Conservation (phyloP, 2,888 invertebrate genomes). For the Diplolepis rosae region DNA sequence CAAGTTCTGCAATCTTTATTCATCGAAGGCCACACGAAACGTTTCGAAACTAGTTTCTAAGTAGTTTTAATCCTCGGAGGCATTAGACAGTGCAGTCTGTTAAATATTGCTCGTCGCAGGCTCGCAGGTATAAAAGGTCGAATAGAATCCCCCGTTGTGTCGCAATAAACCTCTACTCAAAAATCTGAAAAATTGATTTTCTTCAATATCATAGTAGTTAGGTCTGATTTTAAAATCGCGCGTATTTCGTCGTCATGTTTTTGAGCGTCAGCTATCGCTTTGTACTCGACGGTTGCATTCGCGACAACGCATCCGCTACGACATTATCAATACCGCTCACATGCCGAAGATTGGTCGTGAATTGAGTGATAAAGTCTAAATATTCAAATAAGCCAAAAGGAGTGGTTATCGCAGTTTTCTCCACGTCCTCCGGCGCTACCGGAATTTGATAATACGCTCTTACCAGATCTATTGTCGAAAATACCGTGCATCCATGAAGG, state of each 20-base stretch:
- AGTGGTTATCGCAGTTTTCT: too few species aligned
- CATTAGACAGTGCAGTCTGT: slow-evolving; percentile 52
- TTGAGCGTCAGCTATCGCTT: not conserved
- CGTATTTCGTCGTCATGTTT: slow-evolving; percentile 1
- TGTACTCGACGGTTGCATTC: slow-evolving; percentile 6
- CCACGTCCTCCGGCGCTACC: too few species aligned
- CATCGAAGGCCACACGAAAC: slow-evolving; percentile 70
- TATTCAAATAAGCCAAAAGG: too few species aligned
- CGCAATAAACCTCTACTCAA: too few species aligned
- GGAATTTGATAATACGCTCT: too few species aligned
- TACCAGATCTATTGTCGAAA: too few species aligned
- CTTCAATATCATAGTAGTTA: slow-evolving; percentile 11
- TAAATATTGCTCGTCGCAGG: slow-evolving; percentile 41
- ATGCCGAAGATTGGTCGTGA: slow-evolving; percentile 38
- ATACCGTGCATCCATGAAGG: too few species aligned
- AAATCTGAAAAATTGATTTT: not conserved
- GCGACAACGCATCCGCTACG: too few species aligned
- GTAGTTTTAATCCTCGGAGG: slow-evolving; percentile 56
- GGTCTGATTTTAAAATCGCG: not conserved
- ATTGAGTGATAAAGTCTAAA: slow-evolving; percentile 42
- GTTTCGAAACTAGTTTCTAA: slow-evolving; percentile 55
- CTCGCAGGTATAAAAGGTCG: slow-evolving; percentile 41
- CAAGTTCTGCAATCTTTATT: too few species aligned
- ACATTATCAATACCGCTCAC: slow-evolving; percentile 34
- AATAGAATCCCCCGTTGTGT: not conserved